These are phyloP conservation scores for Penelope pileata DNA, from an alignment of 2,113 vertebrate genomes.

Conservation along the genomic window DNA sequence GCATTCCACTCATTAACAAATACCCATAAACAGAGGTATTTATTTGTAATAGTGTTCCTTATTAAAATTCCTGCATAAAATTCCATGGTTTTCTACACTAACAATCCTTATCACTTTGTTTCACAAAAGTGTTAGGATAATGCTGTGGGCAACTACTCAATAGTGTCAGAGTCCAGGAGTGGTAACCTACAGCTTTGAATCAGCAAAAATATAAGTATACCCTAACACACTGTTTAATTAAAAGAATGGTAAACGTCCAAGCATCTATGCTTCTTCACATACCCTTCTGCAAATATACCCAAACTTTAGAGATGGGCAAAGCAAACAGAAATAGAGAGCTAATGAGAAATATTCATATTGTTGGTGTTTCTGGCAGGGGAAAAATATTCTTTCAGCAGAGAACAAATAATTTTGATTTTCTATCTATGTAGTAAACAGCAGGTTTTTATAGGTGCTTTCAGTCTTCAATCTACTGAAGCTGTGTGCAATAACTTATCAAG, in stretches of 20 bases:
- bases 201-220: conserved; percentile 32
- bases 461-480: not conserved
- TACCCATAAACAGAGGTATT: conserved; percentile 27
- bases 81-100: not conserved
- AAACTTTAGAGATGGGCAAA: not conserved
- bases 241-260: conserved; percentile 25
- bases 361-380: not conserved
- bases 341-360: not conserved
- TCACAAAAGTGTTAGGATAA: conserved; percentile 50
- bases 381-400: not conserved
- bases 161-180: conserved; percentile 1
- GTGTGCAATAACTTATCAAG: conserved; percentile 41
- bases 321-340: not conserved
- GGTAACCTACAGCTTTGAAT: conserved; percentile 35
- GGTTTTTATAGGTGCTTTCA: not conserved
- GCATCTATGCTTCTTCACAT: conserved; percentile 28
- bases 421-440: not conserved
- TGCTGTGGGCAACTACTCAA: conserved; percentile 33
- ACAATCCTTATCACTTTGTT: conserved; percentile 6
- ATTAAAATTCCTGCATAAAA: conserved; percentile 51
- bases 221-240: conserved; percentile 2
- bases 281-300: conserved; percentile 2
- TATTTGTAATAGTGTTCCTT: conserved; percentile 37
- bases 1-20: conserved; percentile 1
- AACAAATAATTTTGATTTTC: not conserved